A percentile compares a stretch with the other conserved stretches of the same genome.
phyloP scores from a whole-genome alignment of 1,140 invertebrate species.

The Polypedilum vanderplanki region DNA sequence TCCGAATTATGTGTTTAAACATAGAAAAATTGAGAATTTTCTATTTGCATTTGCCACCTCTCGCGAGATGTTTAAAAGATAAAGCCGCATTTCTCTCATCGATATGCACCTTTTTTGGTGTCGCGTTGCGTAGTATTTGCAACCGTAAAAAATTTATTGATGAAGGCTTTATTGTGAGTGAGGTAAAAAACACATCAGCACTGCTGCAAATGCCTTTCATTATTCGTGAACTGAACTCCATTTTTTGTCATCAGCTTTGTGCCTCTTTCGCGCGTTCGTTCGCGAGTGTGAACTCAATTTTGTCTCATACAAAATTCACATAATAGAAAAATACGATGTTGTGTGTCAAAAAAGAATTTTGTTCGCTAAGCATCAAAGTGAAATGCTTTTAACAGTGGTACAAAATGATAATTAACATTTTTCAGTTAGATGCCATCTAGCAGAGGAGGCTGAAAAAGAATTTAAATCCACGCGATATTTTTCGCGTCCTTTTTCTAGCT shows the following conservation, averaged over 20 bases:
- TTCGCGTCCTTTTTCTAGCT: background rate
- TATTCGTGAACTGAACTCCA: background rate
- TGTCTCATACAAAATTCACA: constrained; percentile 1
- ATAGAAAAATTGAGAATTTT: background rate
- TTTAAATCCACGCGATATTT: background rate
- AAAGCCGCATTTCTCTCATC: too few species aligned
- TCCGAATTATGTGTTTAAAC: background rate
- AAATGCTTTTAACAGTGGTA: constrained; percentile 13
- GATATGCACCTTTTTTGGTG: background rate
- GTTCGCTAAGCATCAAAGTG: background rate
- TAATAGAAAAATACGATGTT: background rate
- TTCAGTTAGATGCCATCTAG: background rate
- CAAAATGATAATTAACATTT: constrained; percentile 4
- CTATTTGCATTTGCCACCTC: background rate
- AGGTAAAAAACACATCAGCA: background rate
- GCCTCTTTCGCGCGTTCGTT: background rate
- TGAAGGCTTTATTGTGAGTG: background rate
- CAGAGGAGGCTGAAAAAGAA: background rate
- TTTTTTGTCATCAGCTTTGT: constrained; percentile 18
- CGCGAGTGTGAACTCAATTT: background rate
- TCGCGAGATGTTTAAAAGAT: too few species aligned
- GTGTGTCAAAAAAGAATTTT: background rate
- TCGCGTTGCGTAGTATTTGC: background rate
- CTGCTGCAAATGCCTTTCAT: background rate
- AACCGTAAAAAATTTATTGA: background rate